These are phyloP conservation scores for Habropoda laboriosa DNA, from an alignment of 1,140 invertebrate species.

Conservation along the genomic window DNA sequence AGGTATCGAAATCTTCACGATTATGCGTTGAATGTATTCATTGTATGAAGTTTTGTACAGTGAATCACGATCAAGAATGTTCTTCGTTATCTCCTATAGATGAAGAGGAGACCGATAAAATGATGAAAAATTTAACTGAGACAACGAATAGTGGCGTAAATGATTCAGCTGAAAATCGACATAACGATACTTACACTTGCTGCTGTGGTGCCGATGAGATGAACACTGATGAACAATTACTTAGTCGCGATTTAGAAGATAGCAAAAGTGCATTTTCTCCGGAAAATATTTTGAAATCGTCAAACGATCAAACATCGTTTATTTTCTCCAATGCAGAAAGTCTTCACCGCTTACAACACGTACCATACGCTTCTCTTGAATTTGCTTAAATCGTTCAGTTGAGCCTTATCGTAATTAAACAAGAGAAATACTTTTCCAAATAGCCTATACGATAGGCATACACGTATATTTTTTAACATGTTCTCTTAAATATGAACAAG, in stretches of 20 bases:
- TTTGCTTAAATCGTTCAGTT: neutral
- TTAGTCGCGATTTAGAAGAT: neutral
- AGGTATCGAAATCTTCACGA: neutral
- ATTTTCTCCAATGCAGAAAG: neutral
- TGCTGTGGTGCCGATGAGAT: neutral
- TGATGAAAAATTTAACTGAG: too few species aligned
- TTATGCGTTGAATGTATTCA: conserved; percentile 1
- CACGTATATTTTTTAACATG: too few species aligned
- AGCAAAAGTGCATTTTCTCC: too few species aligned
- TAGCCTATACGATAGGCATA: too few species aligned
- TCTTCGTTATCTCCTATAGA: conserved; percentile 34
- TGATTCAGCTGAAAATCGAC: neutral
- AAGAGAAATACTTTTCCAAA: too few species aligned
- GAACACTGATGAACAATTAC: neutral
- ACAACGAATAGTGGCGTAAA: neutral
- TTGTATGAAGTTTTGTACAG: neutral
- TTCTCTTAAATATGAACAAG: too few species aligned
- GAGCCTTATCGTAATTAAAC: too few species aligned
- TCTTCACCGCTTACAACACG: neutral
- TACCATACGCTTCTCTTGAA: neutral
- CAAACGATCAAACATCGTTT: neutral
- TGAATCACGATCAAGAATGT: neutral
- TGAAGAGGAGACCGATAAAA: conserved; percentile 27
- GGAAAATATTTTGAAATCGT: neutral
- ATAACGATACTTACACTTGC: conserved; percentile 41